Percentiles rank a stretch among this genome's conserved stretches.
Conservation (phyloP, 2,888 invertebrate genomes). For the Lamellibrachia columna region DNA sequence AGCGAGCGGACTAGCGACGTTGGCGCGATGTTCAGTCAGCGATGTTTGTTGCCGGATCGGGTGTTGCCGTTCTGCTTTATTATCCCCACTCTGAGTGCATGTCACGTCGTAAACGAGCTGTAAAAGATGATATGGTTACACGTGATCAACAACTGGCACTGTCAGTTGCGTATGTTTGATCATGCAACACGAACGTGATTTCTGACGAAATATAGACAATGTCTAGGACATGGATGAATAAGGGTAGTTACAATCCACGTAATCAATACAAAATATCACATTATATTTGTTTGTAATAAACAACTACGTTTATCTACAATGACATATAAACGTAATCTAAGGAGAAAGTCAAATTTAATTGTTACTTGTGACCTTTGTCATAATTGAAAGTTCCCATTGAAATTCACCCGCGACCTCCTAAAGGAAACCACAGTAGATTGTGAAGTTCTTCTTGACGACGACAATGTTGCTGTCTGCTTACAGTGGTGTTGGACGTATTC, state of each 20-base stretch:
- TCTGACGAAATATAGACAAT: background rate
- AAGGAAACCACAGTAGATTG: background rate
- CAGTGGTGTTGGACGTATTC: background rate
- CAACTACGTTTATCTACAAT: too few species aligned
- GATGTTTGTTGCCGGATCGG: background rate
- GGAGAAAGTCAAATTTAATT: too few species aligned
- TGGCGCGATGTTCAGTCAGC: background rate
- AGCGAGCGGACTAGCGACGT: background rate
- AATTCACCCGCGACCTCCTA: too few species aligned
- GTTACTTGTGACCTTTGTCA: too few species aligned
- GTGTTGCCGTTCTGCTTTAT: background rate
- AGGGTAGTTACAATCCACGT: background rate
- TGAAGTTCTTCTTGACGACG: background rate
- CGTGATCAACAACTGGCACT: background rate
- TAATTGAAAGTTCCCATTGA: too few species aligned
- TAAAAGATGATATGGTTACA: background rate
- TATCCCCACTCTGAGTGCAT: background rate
- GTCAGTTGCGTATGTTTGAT: background rate
- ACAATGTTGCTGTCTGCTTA: background rate
- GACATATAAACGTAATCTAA: too few species aligned
- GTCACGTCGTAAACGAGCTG: background rate
- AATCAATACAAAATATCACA: too few species aligned
- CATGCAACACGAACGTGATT: background rate
- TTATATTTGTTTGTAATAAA: too few species aligned
- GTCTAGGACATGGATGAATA: background rate